Conservation (phyloP, 2,888 invertebrate genomes). For the Chaetogeoica ovagalla region DNA sequence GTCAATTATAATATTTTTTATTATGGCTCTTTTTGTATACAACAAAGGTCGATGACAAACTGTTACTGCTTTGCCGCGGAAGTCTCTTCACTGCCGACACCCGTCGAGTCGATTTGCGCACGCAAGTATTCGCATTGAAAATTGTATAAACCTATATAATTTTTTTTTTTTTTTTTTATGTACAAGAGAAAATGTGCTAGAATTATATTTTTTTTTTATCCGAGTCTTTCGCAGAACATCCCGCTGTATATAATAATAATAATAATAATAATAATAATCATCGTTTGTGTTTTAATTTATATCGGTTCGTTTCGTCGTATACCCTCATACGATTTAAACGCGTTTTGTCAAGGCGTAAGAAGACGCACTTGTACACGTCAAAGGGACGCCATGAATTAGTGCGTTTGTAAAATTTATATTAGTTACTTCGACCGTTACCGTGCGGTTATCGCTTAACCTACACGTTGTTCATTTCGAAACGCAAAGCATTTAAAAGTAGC, state of each 20-base stretch:
- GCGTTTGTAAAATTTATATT: too few species aligned
- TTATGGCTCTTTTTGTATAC: not conserved
- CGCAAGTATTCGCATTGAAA: not conserved
- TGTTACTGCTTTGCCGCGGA: not conserved
- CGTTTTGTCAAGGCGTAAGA: not conserved
- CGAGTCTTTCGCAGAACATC: not conserved
- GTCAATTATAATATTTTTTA: conserved; percentile 12
- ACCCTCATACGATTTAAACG: not conserved
- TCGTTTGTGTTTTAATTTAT: not conserved
- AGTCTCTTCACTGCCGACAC: not conserved
- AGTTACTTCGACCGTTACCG: too few species aligned
- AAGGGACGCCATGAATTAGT: too few species aligned
- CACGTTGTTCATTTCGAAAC: too few species aligned
- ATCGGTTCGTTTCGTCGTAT: not conserved
- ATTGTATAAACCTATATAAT: not conserved
- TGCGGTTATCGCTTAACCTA: too few species aligned
- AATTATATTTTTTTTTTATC: not conserved
- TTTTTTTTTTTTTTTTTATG: too few species aligned
- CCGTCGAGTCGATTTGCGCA: not conserved
- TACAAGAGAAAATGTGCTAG: not conserved
- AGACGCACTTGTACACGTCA: not conserved
- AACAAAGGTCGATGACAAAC: not conserved
- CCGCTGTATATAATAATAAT: not conserved
- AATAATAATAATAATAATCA: too few species aligned
- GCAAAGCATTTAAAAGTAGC: too few species aligned